Conservation (phyloP, 2,888 invertebrate genomes). For the Griposia aprilina region DNA sequence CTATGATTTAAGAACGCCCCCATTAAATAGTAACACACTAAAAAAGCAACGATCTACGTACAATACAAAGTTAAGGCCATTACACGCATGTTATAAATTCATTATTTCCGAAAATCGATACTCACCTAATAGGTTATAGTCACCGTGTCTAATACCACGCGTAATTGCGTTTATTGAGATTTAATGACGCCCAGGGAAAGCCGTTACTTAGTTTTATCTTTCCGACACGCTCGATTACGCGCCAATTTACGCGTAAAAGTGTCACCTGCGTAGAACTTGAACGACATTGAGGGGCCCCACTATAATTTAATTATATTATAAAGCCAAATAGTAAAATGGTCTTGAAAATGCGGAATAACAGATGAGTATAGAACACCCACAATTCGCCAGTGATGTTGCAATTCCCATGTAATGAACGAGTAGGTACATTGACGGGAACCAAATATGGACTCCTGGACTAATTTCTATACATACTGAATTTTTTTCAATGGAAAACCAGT, state of each 20-base stretch:
- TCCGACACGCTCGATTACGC: constrained; percentile 59
- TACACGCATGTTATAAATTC: constrained; percentile 58
- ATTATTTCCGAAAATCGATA: constrained; percentile 65
- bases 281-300: constrained; percentile 12
- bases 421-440: too few species aligned
- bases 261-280: constrained; percentile 25
- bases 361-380: background rate
- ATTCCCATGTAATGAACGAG: background rate
- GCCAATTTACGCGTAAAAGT: constrained; percentile 46
- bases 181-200: constrained; percentile 66
- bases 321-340: background rate
- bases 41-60: constrained; percentile 6
- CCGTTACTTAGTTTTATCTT: constrained; percentile 60
- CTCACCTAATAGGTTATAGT: constrained; percentile 52
- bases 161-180: constrained; percentile 65
- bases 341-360: constrained; percentile 7
- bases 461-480: background rate
- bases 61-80: constrained; percentile 33
- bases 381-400: background rate
- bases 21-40: constrained; percentile 1
- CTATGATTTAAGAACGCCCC: background rate
- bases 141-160: constrained; percentile 41
- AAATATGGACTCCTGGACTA: background rate
- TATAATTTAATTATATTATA: constrained; percentile 6
- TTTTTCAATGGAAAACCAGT: background rate